Base-by-base conservation (phyloP, 2,797 vertebrate genomes). In the Alfaro cultratus region DNA sequence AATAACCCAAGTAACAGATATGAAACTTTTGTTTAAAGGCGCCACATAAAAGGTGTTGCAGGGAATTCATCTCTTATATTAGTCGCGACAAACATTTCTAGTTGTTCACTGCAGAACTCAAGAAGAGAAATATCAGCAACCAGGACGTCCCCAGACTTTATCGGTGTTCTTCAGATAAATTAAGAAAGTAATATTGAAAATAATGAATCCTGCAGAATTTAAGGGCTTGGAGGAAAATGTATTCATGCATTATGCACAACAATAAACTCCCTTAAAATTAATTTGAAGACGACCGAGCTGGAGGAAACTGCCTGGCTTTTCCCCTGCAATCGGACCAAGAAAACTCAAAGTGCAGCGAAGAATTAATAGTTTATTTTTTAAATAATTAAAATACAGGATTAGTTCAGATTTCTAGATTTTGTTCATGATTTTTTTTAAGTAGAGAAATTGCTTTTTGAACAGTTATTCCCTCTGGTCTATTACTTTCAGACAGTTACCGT, bases 1-100 rank as follows among this genome's bases (percentile, higher is more conserved):
- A 81, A 84, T 77, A 85, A 85, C 85, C 80, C 51, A 57, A 81
- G 89, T 80, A 60, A 83, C 49, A 47, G 68, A 45, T 51, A 60
- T 89, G 85, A 79, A 76, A 75, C 73, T 81, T 80, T 75, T 26
- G 74, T 71, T 75, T 62, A 55, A 74, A 86, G 64, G 46, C 83
- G 43, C 34, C 74, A 31, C 34, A 71, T 21, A 34, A 77, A 74
- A 74, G 31, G 74, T 12, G 81, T 18, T 71, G 75, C 47, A 12
- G 43, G 74, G 36, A 53, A 71, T 53, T 72, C 5, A 80, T 83
- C 75, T 74, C 47, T 64, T 68, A 73, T 45, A 79, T 83, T 76
- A 76, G 78, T 55, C 31, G 16, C 34, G 70, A 80, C 43, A 64
- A 62, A 80, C 29, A 77, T 70, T 49, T 76, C 21, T 46, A 75